Evolutionary conservation across 2,797 vertebrate genomes (phyloP), one percentile per base, ranked within the genome.

Genomic region (Chanos chanos): DNA sequence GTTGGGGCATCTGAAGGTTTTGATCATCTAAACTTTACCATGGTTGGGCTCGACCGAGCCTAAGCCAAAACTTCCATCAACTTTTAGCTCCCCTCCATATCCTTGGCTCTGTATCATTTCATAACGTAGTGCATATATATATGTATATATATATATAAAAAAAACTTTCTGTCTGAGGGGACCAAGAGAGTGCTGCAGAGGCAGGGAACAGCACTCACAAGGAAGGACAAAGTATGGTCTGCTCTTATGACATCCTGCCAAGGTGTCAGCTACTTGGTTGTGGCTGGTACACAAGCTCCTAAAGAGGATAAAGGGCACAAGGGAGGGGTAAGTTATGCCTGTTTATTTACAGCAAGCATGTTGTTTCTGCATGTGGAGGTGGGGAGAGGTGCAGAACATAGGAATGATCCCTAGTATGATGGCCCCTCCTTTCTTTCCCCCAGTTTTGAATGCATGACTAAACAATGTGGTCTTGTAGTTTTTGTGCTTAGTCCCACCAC

Each of bases 311-410:
- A 80, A 81, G 77, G 71, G 79, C 80, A 81, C 77, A 74, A 81
- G 82, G 81, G 74, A 85, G 83, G 77, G 89, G 89, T 89, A 84
- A 86, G 86, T 85, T 49, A 44, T 1, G 1, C 24, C 25, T n/a
- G 12, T 30, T 16, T 45, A 28, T 16, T 21, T 41, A n/a, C 4
- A 27, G n/a, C 6, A n/a, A n/a, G n/a, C n/a, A 30, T 31, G 8
- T 7, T 27, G 54, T 15, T 54, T 31, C n/a, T 31, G 16, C 21
- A 47, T 40, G 18, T 64, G n/a, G 2, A 31, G 10, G 31, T 7
- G 24, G 13, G 27, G 24, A n/a, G 36, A 47, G 27, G 2, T 47
- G 3, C 37, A 4, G 30, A 18, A 8, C 9, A 50, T 34, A 7
- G 37, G 24, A 10, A 1, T 1, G 19, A 40, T 3, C 10, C 24